Conservation (phyloP, 2,113 vertebrate species). For the human region DNA sequence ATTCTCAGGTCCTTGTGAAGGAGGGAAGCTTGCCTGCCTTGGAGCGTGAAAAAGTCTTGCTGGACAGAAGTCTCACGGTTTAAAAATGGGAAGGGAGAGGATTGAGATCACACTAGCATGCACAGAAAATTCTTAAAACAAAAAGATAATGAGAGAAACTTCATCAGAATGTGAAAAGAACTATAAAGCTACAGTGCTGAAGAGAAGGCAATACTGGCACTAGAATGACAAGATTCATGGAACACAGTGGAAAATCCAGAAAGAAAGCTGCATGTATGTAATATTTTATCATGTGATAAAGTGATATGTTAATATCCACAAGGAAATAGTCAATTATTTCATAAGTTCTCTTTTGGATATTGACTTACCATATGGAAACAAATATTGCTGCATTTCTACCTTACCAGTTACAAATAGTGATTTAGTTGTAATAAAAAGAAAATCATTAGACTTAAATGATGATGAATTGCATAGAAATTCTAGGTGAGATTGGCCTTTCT, state of each 20-base stretch:
- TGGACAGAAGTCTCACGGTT: not conserved
- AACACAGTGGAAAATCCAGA: not conserved
- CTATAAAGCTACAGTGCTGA: not conserved
- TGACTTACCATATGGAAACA: not conserved
- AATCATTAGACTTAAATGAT: too few species aligned
- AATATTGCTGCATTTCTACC: not conserved
- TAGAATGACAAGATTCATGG: not conserved
- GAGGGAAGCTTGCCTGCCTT: not conserved
- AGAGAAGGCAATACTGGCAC: rapidly evolving
- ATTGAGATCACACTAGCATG: not conserved
- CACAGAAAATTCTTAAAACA: not conserved
- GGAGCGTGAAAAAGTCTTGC: not conserved
- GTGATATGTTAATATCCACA: too few species aligned
- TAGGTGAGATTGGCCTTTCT: not conserved
- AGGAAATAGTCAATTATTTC: not conserved
- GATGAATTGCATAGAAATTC: too few species aligned
- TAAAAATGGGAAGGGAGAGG: not conserved
- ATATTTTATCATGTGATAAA: too few species aligned
- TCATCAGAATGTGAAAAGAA: not conserved
- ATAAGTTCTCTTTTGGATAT: not conserved
- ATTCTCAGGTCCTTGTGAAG: not conserved
- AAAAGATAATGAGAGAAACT: not conserved
- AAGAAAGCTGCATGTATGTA: rapidly evolving
- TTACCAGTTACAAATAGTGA: not conserved
- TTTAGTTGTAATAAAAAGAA: not conserved